Conservation (phyloP, 2,797 vertebrate genomes). For the Oreochromis grahami region DNA sequence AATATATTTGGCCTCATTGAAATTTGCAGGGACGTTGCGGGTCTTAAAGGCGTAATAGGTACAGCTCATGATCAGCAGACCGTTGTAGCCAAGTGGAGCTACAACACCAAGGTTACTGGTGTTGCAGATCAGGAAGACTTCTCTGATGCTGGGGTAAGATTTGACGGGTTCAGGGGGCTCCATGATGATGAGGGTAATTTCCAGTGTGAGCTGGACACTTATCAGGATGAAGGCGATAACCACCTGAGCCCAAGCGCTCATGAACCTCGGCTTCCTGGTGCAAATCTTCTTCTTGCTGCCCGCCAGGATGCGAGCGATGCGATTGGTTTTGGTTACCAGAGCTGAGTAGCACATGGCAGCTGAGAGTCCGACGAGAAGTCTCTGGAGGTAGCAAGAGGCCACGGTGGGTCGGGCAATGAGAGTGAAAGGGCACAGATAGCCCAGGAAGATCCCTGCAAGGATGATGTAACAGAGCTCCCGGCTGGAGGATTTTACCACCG, state of each 20-base stretch:
- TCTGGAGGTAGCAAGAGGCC: constrained; percentile 93
- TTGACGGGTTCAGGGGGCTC: constrained; percentile 93
- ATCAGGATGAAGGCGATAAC: constrained; percentile 93
- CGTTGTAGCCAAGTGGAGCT: constrained; percentile 95
- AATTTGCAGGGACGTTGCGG: constrained; percentile 96
- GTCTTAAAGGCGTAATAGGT: constrained; percentile 99
- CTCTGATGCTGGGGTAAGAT: constrained; percentile 94
- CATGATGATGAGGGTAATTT: constrained; percentile 90
- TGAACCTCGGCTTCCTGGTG: constrained; percentile 94
- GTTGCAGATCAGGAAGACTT: constrained; percentile 97
- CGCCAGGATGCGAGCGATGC: constrained; percentile 95
- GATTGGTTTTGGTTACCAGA: constrained; percentile 96
- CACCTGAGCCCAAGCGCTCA: constrained; percentile 97
- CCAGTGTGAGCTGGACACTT: constrained; percentile 89
- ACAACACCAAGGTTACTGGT: constrained; percentile 95
- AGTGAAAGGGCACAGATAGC: constrained; percentile 96
- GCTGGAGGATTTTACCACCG: constrained; percentile 97
- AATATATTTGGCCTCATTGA: constrained; percentile 98
- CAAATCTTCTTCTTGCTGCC: constrained; percentile 99
- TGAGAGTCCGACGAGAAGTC: constrained; percentile 93
- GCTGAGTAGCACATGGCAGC: constrained; percentile 98
- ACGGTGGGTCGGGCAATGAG: constrained; percentile 93
- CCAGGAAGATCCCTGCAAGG: constrained; percentile 93
- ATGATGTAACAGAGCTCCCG: constrained; percentile 98
- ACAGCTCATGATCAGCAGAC: constrained; percentile 96